Evolutionary conservation across 2,797 vertebrate species (phyloP).

Genomic region (Netta rufina): DNA sequence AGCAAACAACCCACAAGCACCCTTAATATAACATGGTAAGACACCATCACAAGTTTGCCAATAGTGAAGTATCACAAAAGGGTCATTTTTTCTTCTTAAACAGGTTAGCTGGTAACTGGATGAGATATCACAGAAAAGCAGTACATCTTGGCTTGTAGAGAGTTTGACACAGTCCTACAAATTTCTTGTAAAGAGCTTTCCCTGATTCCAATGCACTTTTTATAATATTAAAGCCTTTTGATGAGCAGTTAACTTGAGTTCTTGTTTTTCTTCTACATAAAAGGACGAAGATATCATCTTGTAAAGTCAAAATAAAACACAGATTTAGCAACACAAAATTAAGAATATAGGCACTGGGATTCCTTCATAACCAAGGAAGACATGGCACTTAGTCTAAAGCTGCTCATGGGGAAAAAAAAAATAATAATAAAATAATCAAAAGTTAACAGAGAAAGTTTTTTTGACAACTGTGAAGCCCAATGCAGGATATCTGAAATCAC

Average conservation of each 20-base stretch:
- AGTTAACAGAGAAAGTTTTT: not conserved
- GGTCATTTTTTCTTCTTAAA: not conserved
- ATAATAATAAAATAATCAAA: not conserved
- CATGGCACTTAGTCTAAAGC: not conserved
- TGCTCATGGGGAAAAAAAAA: not conserved
- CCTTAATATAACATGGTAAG: not conserved
- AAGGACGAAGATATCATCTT: not conserved
- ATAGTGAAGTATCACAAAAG: not conserved
- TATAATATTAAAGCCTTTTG: not conserved
- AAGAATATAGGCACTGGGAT: not conserved
- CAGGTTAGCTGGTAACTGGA: not conserved
- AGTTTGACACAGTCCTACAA: not conserved
- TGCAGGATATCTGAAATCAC: not conserved
- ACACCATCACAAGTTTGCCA: not conserved
- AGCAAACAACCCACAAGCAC: not conserved
- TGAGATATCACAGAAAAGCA: not conserved
- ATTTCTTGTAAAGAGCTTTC: not conserved
- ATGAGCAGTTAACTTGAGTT: not conserved
- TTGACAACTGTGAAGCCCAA: not conserved
- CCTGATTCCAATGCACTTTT: not conserved
- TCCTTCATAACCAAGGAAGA: not conserved
- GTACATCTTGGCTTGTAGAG: not conserved
- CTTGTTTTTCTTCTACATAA: not conserved
- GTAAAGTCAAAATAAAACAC: not conserved
- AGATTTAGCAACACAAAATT: not conserved